Evolutionary conservation across 2,113 vertebrate genomes (phyloP), one percentile per base, ranked within the genome.

Genomic region (Takifugu flavidus): DNA sequence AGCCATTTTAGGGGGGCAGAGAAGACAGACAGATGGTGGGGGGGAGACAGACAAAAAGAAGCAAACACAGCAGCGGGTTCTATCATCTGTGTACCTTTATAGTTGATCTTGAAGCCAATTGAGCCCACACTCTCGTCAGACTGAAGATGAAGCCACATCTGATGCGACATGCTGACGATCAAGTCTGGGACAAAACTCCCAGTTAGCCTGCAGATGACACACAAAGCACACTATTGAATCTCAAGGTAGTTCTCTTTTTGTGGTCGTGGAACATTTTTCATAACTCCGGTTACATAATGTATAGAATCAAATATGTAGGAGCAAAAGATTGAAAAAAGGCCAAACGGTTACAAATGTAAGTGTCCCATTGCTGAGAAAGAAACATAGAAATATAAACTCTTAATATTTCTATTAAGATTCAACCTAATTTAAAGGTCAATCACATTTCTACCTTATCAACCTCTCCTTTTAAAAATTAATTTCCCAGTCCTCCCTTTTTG

Each of bases 141-240:
- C 85, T 98, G 96, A 59, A 99, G 93, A 68, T 99, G 96, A 53
- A 98, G 85, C 96, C 96, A 99, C 96, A 98, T 99, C 84, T 97
- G 96, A 87, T 89, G 94, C 70, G 91, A 96, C 93, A 97, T 94
- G 90, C 96, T 99, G 72, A 98, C 96, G 82, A 98, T 98, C 80
- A 99, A 86, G 84, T 98, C 96, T 47, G 96, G 96, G 49, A 98
- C 95, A 86, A 97, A 97, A 83, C 95, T 99, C 57, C 96, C 96
- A 0, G 95, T 96, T 85, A 99, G 90, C 70, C 96, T 99, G 80
- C 3, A 72, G 49, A 78, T 13, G 50, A n/a, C 25, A 28, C 46
- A 69, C 58, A 3, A 6, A 72, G 42, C 43, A 55, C 42, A 75
- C 5, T 39, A 5, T 6, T 3, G 7, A 53, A 42, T 42, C 46